A percentile compares a stretch with the other conserved stretches of the same genome.
These are phyloP conservation scores for Pristionchus fissidentatus DNA, from an alignment of 2,888 invertebrate species.

Conservation along the genomic window DNA sequence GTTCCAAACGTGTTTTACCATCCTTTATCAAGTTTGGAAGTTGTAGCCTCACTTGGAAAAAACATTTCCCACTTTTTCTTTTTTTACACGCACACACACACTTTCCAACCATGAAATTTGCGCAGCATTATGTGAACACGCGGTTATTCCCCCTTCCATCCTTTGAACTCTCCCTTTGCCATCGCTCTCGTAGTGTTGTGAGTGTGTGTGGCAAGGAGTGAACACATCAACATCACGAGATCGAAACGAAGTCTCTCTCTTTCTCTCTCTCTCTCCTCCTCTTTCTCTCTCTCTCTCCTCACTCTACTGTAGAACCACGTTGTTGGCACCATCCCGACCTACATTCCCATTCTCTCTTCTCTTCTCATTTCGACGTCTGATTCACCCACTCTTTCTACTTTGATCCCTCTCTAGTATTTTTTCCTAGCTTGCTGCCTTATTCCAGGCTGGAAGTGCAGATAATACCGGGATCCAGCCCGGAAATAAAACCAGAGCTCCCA, in stretches of 20 bases:
- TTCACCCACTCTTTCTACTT: not conserved
- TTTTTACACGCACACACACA: not conserved
- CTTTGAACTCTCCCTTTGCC: not conserved
- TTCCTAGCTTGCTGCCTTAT: too few relatives aligned
- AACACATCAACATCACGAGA: conserved; percentile 36
- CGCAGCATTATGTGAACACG: too few relatives aligned
- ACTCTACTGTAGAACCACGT: conserved; percentile 22
- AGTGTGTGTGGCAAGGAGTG: not conserved
- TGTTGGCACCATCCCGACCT: not conserved
- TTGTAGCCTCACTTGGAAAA: too few relatives aligned
- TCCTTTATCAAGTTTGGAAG: too few relatives aligned
- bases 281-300: not conserved
- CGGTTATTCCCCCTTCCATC: not conserved
- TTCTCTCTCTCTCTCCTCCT: not conserved
- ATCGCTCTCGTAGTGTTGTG: conserved; percentile 3
- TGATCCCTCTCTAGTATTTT: not conserved
- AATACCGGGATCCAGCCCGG: too few relatives aligned
- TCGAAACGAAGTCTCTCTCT: not conserved
- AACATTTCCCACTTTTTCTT: not conserved
- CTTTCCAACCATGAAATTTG: too few relatives aligned
- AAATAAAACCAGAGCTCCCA: too few relatives aligned
- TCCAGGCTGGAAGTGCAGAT: too few relatives aligned
- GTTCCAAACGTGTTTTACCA: too few relatives aligned
- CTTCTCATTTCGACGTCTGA: not conserved
- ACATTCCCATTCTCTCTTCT: not conserved